Conservation (phyloP, 2,113 vertebrate species). For the Morphnarchus princeps region DNA sequence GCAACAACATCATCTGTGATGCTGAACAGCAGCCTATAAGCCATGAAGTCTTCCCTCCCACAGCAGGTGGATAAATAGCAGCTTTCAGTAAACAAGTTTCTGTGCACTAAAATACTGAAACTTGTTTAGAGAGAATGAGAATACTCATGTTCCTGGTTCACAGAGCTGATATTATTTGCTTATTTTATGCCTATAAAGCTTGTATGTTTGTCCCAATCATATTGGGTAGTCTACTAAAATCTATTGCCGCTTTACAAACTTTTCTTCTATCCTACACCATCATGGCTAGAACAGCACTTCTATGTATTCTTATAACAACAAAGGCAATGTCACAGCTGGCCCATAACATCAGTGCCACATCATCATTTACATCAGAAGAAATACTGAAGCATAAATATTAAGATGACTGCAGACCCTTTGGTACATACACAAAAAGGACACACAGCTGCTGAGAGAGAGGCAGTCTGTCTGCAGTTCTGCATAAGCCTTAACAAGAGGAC, state of each 20-base stretch:
- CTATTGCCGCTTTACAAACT: not conserved
- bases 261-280: not conserved
- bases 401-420: not conserved
- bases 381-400: not conserved
- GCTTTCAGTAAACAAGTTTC: not conserved
- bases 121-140: not conserved
- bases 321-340: not conserved
- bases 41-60: not conserved
- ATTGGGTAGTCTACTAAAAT: not conserved
- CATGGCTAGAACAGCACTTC: not conserved
- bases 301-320: not conserved
- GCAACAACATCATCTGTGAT: constrained; percentile 13
- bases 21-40: not conserved
- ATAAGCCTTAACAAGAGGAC: not conserved
- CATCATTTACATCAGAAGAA: not conserved
- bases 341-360: not conserved
- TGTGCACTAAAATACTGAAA: not conserved
- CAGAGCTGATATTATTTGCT: not conserved
- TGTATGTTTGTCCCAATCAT: not conserved
- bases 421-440: not conserved
- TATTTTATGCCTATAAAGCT: not conserved
- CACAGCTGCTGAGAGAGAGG: not conserved
- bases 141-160: not conserved
- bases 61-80: not conserved
- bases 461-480: not conserved